These are phyloP conservation scores for Oscheius sp. DNA, from an alignment of 2,888 invertebrate genomes.

Conservation along the genomic window DNA sequence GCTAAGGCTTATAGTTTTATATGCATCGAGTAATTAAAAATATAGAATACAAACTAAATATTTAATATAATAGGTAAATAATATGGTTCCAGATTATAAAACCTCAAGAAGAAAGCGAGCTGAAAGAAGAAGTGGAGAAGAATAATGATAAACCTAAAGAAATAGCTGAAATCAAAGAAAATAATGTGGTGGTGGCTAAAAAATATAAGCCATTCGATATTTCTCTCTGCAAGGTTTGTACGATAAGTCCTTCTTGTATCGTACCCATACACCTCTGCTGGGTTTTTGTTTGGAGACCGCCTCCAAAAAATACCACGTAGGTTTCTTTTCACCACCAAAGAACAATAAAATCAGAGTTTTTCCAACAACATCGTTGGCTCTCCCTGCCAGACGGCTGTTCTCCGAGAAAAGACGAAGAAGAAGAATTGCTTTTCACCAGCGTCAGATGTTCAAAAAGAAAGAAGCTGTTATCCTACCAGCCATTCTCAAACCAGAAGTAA, in stretches of 20 bases:
- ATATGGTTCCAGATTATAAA: no score
- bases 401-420: conserved; percentile 4
- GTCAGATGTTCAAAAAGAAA: not conserved
- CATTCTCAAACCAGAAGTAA: not conserved
- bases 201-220: conserved; percentile 24
- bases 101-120: no score
- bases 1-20: no score
- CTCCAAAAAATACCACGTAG: not conserved
- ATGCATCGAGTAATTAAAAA: no score
- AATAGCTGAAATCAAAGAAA: not conserved
- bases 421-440: conserved; percentile 13
- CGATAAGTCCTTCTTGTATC: conserved; percentile 23
- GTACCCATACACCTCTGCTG: conserved; percentile 32
- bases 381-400: not conserved
- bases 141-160: no score
- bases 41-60: no score
- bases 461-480: not conserved
- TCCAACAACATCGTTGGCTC: not conserved
- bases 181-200: not conserved
- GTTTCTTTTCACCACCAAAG: not conserved
- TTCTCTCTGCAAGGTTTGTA: conserved; percentile 28
- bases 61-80: no score
- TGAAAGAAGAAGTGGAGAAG: no score
- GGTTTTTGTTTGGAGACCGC: conserved; percentile 32
- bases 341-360: not conserved